These are phyloP conservation scores for Nesoenas mayeri DNA, from an alignment of 2,113 vertebrate genomes.

Conservation along the genomic window DNA sequence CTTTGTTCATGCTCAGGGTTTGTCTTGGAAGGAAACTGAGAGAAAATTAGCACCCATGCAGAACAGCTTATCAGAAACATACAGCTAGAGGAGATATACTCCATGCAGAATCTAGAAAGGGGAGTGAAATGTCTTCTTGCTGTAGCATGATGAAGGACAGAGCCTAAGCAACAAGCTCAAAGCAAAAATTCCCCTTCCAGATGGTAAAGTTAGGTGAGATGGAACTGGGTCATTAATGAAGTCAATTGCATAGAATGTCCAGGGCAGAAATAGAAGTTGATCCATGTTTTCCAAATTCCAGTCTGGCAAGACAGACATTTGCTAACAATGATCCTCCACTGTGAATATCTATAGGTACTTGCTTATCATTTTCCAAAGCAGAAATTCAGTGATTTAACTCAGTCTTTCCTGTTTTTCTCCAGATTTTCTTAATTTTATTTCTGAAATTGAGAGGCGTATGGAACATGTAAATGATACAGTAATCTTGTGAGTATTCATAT, in stretches of 20 bases:
- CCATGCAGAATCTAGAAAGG: neutral
- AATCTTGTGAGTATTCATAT: neutral
- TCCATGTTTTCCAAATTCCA: neutral
- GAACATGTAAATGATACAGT: neutral
- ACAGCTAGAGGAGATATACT: neutral
- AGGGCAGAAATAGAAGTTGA: neutral
- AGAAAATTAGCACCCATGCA: neutral
- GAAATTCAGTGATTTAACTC: neutral
- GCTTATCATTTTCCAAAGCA: neutral
- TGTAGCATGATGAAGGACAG: neutral
- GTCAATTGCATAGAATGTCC: neutral
- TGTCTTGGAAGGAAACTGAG: neutral
- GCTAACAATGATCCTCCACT: neutral
- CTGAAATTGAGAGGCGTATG: neutral
- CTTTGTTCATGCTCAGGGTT: neutral
- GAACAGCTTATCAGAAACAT: neutral
- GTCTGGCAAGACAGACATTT: neutral
- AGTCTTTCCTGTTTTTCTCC: neutral
- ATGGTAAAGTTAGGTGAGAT: neutral
- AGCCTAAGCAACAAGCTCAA: neutral
- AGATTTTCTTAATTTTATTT: neutral
- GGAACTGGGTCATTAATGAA: neutral
- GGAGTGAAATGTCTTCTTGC: neutral
- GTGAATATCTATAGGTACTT: neutral
- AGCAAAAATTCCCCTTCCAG: neutral